Percentiles rank a stretch among this genome's conserved stretches.
These are phyloP conservation scores for Oenanthe oenanthe DNA, from an alignment of 2,113 vertebrate genomes.

Conservation along the genomic window DNA sequence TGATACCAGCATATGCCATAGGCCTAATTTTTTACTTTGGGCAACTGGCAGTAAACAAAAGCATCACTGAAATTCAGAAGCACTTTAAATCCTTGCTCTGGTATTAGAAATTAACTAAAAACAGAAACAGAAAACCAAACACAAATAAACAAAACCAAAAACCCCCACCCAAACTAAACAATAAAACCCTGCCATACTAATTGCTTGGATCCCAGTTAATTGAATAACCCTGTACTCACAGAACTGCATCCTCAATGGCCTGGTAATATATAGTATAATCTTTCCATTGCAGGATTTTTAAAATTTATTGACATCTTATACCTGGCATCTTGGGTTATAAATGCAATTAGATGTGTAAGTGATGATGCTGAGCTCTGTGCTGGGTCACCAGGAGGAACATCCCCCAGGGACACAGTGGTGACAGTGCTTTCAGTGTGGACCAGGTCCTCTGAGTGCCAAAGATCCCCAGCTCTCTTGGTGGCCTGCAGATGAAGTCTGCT, in stretches of 20 bases:
- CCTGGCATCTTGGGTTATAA: not conserved
- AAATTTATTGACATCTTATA: conserved; percentile 16
- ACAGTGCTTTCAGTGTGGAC: not conserved
- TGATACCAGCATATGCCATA: not conserved
- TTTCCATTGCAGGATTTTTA: not conserved
- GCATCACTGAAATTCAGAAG: not conserved
- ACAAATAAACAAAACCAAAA: not conserved
- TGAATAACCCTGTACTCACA: not conserved
- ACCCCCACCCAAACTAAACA: not conserved
- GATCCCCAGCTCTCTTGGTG: not conserved
- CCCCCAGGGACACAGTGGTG: not conserved
- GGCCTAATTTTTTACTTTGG: not conserved
- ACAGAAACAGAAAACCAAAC: not conserved
- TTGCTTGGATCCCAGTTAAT: not conserved
- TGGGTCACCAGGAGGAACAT: not conserved
- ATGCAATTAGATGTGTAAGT: not conserved
- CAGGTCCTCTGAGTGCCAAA: not conserved
- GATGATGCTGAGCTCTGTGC: not conserved
- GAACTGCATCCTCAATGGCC: not conserved
- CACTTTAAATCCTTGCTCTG: not conserved
- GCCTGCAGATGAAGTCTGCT: not conserved
- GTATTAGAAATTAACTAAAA: not conserved
- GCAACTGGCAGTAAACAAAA: not conserved
- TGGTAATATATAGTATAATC: not conserved
- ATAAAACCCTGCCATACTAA: not conserved